Evolutionary conservation across 2,797 vertebrate genomes (phyloP), one percentile per base, ranked within the genome.

Genomic region (Furcifer pardalis): DNA sequence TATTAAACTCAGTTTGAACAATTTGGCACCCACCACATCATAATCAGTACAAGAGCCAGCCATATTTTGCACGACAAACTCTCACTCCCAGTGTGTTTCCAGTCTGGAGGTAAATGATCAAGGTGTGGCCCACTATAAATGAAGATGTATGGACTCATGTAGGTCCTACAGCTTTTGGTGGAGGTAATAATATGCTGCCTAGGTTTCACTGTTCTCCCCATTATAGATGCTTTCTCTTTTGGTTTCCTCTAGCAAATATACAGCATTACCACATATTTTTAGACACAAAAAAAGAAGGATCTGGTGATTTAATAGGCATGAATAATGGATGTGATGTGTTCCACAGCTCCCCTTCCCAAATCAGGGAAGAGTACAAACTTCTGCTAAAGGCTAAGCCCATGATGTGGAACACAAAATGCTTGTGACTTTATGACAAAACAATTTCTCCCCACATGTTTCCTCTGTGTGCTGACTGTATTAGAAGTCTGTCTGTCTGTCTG

Each of bases 381-480:
- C 72, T 62, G 2, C 0, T 30, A 81, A 85, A 88, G 42, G 32
- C 63, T 25, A 44, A 88, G 59, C 10, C 78, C 7, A 9, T 83
- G 71, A 82, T 77, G 72, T 0, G 7, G 68, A 79, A 21, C 63
- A 71, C 42, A 75, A 59, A 86, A 71, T 63, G 49, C 59, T 72
- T 77, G 35, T 46, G 85, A 83, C 12, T 69, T 87, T 69, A 77
- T 89, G 84, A 91, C 84, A 92, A 91, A 81, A 79, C 44, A 78
- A 79, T 93, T 90, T 91, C 85, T 91, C 60, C 52, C 63, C 44
- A 71, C 32, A 59, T 32, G 15, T 0, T 90, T 90, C 86, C 84
- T 87, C 86, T 91, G 92, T 83, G 87, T 85, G 85, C 82, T 80
- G 89, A 89, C 87, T 93, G 84, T 88, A 92, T 91, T 87, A 93